Conservation (phyloP, 2,113 vertebrate species). For the Cavia porcellus region DNA sequence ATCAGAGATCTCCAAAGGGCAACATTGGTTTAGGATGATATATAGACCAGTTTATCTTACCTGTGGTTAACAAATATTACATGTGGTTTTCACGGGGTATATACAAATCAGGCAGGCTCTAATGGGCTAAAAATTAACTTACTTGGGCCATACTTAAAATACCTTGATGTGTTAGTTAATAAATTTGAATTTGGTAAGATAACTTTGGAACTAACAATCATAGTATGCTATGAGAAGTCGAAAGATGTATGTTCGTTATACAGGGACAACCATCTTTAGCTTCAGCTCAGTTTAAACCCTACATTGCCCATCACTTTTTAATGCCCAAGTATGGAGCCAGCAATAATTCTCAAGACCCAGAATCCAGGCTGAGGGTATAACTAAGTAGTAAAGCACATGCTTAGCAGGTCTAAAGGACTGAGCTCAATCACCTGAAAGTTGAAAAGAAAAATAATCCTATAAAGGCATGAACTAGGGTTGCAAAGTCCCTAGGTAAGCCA, state of each 20-base stretch:
- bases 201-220: conserved; percentile 15
- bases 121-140: neutral
- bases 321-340: neutral
- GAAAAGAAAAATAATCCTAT: neutral
- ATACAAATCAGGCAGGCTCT: neutral
- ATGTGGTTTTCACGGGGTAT: neutral
- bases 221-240: neutral
- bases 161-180: too few species aligned
- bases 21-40: neutral
- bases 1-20: neutral
- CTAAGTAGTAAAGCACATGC: neutral
- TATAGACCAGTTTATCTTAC: neutral
- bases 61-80: neutral
- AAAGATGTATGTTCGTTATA: neutral
- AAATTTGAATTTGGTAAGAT: neutral
- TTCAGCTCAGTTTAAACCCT: neutral
- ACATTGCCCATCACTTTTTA: conserved; percentile 11
- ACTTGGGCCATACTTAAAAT: neutral
- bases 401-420: neutral
- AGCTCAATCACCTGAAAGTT: neutral
- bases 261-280: neutral
- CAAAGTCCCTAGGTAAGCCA: neutral
- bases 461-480: neutral
- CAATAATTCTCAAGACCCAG: neutral
- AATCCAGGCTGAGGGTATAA: neutral